Evolutionary conservation across 2,797 vertebrate genomes (phyloP).

Genomic region (Sandelia bainsii): DNA sequence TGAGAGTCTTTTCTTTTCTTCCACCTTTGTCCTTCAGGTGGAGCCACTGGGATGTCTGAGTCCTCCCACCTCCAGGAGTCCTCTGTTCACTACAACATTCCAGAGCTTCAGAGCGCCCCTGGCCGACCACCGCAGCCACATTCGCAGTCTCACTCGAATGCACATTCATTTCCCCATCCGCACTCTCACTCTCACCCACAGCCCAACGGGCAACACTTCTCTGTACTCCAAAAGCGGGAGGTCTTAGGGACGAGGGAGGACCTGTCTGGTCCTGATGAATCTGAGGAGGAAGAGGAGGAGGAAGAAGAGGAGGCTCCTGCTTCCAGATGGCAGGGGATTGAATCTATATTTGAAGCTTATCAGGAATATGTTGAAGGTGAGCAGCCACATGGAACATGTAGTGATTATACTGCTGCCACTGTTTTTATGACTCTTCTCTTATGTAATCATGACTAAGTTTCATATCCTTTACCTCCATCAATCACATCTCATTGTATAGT

Average conservation of each 20-base stretch:
- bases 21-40: conserved; percentile 73
- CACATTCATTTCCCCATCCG: conserved; percentile 65
- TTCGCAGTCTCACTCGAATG: conserved; percentile 67
- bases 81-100: conserved; percentile 98
- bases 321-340: conserved; percentile 95
- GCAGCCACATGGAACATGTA: not conserved
- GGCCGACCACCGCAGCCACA: conserved; percentile 69
- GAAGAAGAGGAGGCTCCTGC: conserved; percentile 87
- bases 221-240: conserved; percentile 57
- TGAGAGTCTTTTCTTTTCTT: not conserved
- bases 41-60: conserved; percentile 84
- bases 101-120: conserved; percentile 91
- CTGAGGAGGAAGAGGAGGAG: conserved; percentile 80
- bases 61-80: conserved; percentile 92
- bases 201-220: conserved; percentile 82
- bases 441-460: no score
- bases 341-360: conserved; percentile 97
- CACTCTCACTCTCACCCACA: conserved; percentile 72
- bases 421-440: no score
- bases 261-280: conserved; percentile 87
- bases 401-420: not conserved
- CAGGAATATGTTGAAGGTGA: conserved; percentile 97
- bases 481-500: no score
- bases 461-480: no score
- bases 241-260: conserved; percentile 78